Conservation (phyloP, 64 coral and sea anemone genomes). For the Stylophora pistillata region DNA sequence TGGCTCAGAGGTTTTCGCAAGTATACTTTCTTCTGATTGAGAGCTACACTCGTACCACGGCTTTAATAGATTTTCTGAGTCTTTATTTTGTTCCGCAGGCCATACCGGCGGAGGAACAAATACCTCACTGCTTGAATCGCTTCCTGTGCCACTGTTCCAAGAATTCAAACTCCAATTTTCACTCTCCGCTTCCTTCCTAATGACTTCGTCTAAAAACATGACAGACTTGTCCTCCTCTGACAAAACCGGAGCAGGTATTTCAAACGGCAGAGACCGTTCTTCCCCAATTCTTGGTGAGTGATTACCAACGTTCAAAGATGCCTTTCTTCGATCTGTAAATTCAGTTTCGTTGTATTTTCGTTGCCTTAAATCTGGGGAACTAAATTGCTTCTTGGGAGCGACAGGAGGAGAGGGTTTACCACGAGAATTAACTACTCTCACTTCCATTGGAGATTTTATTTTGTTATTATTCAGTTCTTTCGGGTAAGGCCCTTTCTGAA, state of each 20-base stretch:
- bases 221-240: constrained; percentile 85
- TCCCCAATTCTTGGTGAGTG: not conserved
- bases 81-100: constrained; percentile 15
- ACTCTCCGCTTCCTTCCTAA: constrained; percentile 81
- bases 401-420: constrained; percentile 75
- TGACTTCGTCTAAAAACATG: constrained; percentile 86
- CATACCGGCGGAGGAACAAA: constrained; percentile 71
- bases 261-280: constrained; percentile 45
- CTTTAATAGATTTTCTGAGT: not conserved
- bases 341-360: not conserved
- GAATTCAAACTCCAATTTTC: constrained; percentile 96
- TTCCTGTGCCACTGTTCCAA: constrained; percentile 76
- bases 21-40: constrained; percentile 52
- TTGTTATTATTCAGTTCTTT: not conserved
- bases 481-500: not conserved
- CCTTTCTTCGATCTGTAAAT: not conserved
- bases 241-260: constrained; percentile 57
- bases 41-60: constrained; percentile 68
- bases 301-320: not conserved
- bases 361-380: constrained; percentile 22
- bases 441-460: not conserved
- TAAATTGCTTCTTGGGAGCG: constrained; percentile 68
- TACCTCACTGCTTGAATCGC: constrained; percentile 55
- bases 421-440: not conserved
- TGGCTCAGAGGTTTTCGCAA: not conserved